Percentiles rank a stretch among this genome's conserved stretches.
Evolutionary conservation across 2,797 vertebrate genomes (phyloP).

Genomic region (Paratrypauchen microcephalus): DNA sequence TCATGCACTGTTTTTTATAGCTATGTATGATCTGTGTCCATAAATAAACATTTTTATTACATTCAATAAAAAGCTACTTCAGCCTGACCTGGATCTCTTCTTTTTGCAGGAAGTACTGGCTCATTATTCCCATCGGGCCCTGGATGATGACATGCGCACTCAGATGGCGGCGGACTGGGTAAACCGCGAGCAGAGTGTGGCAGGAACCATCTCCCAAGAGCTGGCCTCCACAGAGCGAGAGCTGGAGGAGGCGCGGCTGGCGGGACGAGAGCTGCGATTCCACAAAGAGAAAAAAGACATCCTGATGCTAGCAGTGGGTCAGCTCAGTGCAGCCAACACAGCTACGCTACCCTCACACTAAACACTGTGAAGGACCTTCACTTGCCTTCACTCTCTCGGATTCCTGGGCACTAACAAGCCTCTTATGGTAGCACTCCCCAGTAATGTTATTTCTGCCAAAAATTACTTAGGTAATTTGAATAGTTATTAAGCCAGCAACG

Average conservation of each 20-base stretch:
- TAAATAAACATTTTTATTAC: not conserved
- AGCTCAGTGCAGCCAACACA: conserved; percentile 79
- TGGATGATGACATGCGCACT: conserved; percentile 95
- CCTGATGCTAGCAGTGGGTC: conserved; percentile 83
- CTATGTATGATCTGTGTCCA: not conserved
- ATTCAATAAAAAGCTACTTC: not conserved
- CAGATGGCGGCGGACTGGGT: conserved; percentile 99
- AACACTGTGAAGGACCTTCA: conserved; percentile 15
- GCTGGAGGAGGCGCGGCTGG: conserved; percentile 92
- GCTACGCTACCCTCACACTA: conserved; percentile 81
- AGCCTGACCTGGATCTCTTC: not conserved
- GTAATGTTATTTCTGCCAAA: conserved; percentile 17
- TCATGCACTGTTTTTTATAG: too few species aligned
- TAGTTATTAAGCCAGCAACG: not conserved
- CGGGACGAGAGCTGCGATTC: conserved; percentile 93
- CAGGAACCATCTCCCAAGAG: conserved; percentile 85
- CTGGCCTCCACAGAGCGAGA: conserved; percentile 88
- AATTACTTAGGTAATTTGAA: not conserved
- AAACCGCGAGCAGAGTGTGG: conserved; percentile 87
- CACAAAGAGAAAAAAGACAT: conserved; percentile 89
- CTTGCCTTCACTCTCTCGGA: conserved; percentile 31
- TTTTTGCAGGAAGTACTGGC: conserved; percentile 89
- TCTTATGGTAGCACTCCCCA: conserved; percentile 11
- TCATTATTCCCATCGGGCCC: conserved; percentile 95
- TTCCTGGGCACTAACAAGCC: conserved; percentile 51